Evolutionary conservation across 2,888 invertebrate species (phyloP).

Genomic region (Rotaria sp.): DNA sequence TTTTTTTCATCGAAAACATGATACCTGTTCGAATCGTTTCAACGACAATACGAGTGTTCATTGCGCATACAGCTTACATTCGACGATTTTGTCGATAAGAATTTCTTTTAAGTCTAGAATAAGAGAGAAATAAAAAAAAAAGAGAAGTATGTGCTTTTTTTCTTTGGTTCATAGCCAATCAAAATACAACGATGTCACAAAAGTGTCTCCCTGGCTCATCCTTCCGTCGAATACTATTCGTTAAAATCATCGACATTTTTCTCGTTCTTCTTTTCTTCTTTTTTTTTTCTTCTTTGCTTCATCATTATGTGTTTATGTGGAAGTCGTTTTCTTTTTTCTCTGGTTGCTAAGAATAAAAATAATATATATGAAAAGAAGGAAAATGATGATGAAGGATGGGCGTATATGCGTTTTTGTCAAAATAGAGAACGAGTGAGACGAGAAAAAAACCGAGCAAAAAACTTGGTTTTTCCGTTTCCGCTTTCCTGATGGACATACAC

Average conservation of each 20-base stretch:
- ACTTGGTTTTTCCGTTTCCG: neutral
- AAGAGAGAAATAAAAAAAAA: neutral
- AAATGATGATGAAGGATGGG: slow-evolving; percentile 6
- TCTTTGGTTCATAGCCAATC: neutral
- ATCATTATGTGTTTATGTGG: neutral
- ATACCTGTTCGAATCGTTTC: slow-evolving; percentile 18
- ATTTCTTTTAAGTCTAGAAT: neutral
- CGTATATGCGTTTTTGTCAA: neutral
- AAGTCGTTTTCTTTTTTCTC: neutral
- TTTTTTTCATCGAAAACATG: neutral
- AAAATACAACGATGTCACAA: neutral
- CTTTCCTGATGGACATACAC: neutral
- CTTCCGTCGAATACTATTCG: slow-evolving; percentile 12
- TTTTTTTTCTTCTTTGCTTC: neutral
- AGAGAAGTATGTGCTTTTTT: neutral
- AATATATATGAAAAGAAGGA: neutral
- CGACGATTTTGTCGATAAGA: neutral
- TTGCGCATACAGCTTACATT: neutral
- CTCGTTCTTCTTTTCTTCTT: neutral
- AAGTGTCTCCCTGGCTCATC: neutral
- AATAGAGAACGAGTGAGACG: neutral
- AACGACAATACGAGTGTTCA: slow-evolving; percentile 16
- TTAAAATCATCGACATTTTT: neutral
- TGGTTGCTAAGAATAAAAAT: slow-evolving; percentile 6
- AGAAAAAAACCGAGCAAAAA: slow-evolving; percentile 6